These are phyloP conservation scores for silkworm (Bombyx mori) DNA, from an alignment of 1,140 invertebrate species.

Conservation along the genomic window DNA sequence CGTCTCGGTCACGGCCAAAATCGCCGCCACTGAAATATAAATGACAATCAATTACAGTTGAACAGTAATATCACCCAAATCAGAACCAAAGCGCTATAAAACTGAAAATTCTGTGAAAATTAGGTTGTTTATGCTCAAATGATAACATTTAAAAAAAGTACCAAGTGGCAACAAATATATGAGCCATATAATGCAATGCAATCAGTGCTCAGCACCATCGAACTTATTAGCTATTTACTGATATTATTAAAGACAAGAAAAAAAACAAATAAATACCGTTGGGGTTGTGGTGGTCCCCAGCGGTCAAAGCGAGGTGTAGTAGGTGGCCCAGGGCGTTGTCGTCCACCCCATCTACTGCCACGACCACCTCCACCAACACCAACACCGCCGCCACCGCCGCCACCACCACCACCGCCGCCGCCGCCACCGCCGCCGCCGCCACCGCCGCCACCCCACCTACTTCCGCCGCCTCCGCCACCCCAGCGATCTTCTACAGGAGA, in stretches of 20 bases:
- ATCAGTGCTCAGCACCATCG: too few relatives aligned
- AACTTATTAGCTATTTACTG: too few relatives aligned
- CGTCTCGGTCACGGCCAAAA: not conserved
- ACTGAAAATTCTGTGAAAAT: too few relatives aligned
- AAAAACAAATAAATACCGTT: constrained; percentile 9
- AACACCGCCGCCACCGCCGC: constrained; percentile 19
- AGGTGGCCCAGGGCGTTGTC: constrained; percentile 7
- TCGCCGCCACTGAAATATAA: not conserved
- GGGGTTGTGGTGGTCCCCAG: constrained; percentile 16
- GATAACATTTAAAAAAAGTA: too few relatives aligned
- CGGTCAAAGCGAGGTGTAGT: constrained; percentile 21
- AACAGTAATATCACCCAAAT: too few relatives aligned
- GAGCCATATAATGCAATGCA: too few relatives aligned
- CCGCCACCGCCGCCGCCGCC: constrained; percentile 22
- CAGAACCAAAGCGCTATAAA: too few relatives aligned
- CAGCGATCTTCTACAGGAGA: constrained; percentile 35
- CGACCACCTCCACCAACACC: constrained; percentile 11
- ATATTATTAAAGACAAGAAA: too few relatives aligned
- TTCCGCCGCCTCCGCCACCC: constrained; percentile 38
- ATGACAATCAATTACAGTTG: too few relatives aligned
- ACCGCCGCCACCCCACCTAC: constrained; percentile 20
- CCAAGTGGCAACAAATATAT: too few relatives aligned
- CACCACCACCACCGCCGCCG: constrained; percentile 20
- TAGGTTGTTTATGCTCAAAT: too few relatives aligned
- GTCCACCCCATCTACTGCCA: constrained; percentile 13